phyloP scores from a whole-genome alignment of 2,113 vertebrate genomes.

The Eulacestoma nigropectus region DNA sequence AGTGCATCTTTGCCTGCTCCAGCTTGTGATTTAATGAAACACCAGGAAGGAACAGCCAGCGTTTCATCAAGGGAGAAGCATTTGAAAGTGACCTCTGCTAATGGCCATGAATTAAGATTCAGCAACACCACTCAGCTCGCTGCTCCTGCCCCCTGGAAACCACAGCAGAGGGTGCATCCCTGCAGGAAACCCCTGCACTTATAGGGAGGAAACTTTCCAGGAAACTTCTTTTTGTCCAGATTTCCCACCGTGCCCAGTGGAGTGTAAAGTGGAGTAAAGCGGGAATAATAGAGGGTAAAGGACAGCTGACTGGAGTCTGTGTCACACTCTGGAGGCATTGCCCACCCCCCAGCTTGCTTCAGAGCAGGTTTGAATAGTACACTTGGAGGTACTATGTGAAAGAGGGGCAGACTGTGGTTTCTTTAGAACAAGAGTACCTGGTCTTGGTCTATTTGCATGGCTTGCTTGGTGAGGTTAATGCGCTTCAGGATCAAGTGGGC shows the following conservation, averaged over 20 bases:
- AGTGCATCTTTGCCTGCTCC: neutral
- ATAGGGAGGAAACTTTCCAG: neutral
- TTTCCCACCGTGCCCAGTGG: neutral
- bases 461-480: neutral
- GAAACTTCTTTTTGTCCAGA: neutral
- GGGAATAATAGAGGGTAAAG: neutral
- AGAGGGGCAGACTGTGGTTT: neutral
- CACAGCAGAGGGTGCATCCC: fast-evolving
- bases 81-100: constrained; percentile 30
- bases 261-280: neutral
- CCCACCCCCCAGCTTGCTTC: neutral
- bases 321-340: neutral
- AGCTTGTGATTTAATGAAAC: neutral
- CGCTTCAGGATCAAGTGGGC: neutral
- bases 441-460: neutral
- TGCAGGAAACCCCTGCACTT: neutral
- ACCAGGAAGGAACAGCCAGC: neutral
- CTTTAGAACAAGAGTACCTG: neutral
- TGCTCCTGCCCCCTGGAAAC: neutral
- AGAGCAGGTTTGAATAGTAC: neutral
- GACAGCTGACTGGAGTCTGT: neutral
- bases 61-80: neutral
- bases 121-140: neutral
- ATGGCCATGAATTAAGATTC: neutral
- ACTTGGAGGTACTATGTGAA: neutral